Evolutionary conservation across 1,140 invertebrate genomes (phyloP).

Genomic region (Lepidotrigona ventralis): DNA sequence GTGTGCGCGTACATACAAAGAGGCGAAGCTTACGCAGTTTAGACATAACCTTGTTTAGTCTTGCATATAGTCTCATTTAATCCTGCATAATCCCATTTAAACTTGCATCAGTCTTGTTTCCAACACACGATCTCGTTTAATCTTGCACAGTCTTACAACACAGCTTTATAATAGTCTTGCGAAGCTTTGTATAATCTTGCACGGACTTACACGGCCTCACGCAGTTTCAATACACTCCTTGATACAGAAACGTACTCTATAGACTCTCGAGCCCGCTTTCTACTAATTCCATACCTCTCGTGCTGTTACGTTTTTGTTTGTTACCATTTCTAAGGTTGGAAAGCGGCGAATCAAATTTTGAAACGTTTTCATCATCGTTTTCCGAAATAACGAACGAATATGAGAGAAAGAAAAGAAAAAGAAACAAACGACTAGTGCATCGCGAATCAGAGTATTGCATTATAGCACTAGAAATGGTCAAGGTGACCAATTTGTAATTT

Average conservation of each 20-base stretch:
- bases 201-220: background rate
- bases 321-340: too few species aligned
- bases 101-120: constrained; percentile 9
- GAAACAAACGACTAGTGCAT: too few species aligned
- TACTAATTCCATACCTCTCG: background rate
- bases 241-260: background rate
- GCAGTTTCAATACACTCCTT: background rate
- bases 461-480: too few species aligned
- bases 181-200: constrained; percentile 10
- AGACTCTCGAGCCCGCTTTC: background rate
- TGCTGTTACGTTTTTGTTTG: background rate
- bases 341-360: too few species aligned
- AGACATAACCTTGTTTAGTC: constrained; percentile 12
- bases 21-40: background rate
- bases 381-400: too few species aligned
- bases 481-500: too few species aligned
- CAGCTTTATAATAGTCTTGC: constrained; percentile 8
- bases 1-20: too few species aligned
- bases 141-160: constrained; percentile 1
- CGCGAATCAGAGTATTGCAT: too few species aligned
- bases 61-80: constrained; percentile 4
- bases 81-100: constrained; percentile 8
- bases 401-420: too few species aligned
- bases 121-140: constrained; percentile 14
- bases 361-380: too few species aligned